A percentile compares a stretch with the other conserved stretches of the same genome.
These are phyloP conservation scores for Microplitis manilae DNA, from an alignment of 2,888 invertebrate genomes.

Conservation along the genomic window DNA sequence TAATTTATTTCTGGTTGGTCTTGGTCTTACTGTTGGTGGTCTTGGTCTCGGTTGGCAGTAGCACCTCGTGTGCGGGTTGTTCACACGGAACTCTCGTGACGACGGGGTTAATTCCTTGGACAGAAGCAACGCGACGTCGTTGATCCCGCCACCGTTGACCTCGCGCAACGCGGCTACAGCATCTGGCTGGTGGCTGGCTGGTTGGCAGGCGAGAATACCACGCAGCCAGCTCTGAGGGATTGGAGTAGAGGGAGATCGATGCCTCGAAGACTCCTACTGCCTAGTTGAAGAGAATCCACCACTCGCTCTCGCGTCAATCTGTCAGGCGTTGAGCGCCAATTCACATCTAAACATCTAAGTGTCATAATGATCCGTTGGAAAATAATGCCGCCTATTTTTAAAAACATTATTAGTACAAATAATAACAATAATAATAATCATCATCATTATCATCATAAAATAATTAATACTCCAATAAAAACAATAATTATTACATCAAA, in stretches of 20 bases:
- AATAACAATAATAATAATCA: background rate
- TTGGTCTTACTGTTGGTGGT: background rate
- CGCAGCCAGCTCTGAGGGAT: background rate
- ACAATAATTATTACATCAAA: background rate
- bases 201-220: background rate
- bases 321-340: constrained; percentile 13
- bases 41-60: background rate
- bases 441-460: background rate
- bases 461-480: background rate
- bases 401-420: background rate
- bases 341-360: background rate
- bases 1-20: background rate
- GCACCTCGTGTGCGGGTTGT: background rate
- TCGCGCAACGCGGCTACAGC: constrained; percentile 18
- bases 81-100: background rate
- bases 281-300: constrained; percentile 2
- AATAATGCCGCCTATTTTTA: constrained; percentile 1
- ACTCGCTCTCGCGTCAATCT: constrained; percentile 10
- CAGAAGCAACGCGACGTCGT: constrained; percentile 12
- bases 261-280: background rate
- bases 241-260: constrained; percentile 17
- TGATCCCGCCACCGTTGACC: constrained; percentile 26
- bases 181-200: constrained; percentile 11
- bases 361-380: background rate
- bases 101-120: constrained; percentile 15